These are phyloP conservation scores for Oxytorus armatus DNA, from an alignment of 2,888 invertebrate genomes.

Conservation along the genomic window DNA sequence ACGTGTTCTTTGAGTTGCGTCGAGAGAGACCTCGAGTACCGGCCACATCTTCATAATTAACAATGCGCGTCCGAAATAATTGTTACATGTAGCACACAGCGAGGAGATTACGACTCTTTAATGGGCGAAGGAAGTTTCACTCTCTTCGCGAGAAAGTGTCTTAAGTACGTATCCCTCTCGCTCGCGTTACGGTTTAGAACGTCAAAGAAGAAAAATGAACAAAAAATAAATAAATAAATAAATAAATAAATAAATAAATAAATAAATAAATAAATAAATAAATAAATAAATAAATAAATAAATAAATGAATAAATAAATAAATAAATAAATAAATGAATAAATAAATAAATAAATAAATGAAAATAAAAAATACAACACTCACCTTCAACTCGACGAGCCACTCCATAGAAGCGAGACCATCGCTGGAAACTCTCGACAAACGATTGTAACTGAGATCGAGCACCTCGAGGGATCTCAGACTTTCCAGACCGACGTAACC, in stretches of 20 bases:
- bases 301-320: too few species aligned
- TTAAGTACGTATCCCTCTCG: too few species aligned
- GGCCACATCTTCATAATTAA: conserved; percentile 76
- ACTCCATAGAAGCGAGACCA: conserved; percentile 91
- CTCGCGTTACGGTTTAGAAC: too few species aligned
- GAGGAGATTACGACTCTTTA: conserved; percentile 68
- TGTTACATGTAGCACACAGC: conserved; percentile 74
- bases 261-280: too few species aligned
- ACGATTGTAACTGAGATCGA: conserved; percentile 93
- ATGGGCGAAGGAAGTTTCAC: conserved; percentile 76
- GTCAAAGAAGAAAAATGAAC: too few species aligned
- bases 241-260: too few species aligned
- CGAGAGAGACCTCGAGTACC: too few species aligned
- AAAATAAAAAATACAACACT: conserved; percentile 8
- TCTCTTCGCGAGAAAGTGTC: conserved; percentile 79
- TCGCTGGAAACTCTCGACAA: conserved; percentile 88
- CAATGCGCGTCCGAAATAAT: conserved; percentile 77
- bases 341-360: too few species aligned
- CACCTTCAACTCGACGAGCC: conserved; percentile 93
- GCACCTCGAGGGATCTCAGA: conserved; percentile 91
- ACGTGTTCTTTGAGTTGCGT: too few species aligned
- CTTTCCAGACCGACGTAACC: conserved; percentile 91
- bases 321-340: too few species aligned
- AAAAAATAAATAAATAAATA: too few species aligned
- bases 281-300: too few species aligned